These are phyloP conservation scores for Drosophila yakuba DNA, from an alignment of 1,140 invertebrate species.

Conservation along the genomic window DNA sequence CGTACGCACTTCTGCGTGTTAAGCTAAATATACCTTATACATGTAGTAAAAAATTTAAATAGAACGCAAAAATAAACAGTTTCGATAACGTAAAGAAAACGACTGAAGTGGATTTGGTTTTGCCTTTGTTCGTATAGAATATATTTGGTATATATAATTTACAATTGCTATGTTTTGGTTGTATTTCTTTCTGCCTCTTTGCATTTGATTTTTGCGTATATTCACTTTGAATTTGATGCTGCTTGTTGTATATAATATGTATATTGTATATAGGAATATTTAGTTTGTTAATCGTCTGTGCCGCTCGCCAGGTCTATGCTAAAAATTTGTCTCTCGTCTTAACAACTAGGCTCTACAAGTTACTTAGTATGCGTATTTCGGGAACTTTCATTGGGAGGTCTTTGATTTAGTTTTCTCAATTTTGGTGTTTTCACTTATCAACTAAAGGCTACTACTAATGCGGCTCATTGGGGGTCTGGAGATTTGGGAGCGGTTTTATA, in stretches of 20 bases:
- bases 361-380: constrained; percentile 67
- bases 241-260: constrained; percentile 59
- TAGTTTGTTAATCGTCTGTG: constrained; percentile 76
- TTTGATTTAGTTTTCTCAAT: constrained; percentile 65
- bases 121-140: constrained; percentile 69
- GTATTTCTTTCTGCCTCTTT: constrained; percentile 59
- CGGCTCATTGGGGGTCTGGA: not conserved
- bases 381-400: constrained; percentile 80
- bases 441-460: constrained; percentile 45
- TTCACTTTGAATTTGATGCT: constrained; percentile 45
- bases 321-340: constrained; percentile 55
- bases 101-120: constrained; percentile 6
- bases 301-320: constrained; percentile 36
- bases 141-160: constrained; percentile 75
- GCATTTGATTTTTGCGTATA: constrained; percentile 74
- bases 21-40: constrained; percentile 39
- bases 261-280: constrained; percentile 82
- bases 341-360: constrained; percentile 58
- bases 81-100: constrained; percentile 21
- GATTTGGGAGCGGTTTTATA: not conserved
- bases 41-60: constrained; percentile 49
- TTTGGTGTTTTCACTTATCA: constrained; percentile 51
- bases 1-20: constrained; percentile 21
- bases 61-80: constrained; percentile 37
- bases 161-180: constrained; percentile 72